phyloP scores from a whole-genome alignment of 1,140 invertebrate genomes.

The Drosophila kanapiae region DNA sequence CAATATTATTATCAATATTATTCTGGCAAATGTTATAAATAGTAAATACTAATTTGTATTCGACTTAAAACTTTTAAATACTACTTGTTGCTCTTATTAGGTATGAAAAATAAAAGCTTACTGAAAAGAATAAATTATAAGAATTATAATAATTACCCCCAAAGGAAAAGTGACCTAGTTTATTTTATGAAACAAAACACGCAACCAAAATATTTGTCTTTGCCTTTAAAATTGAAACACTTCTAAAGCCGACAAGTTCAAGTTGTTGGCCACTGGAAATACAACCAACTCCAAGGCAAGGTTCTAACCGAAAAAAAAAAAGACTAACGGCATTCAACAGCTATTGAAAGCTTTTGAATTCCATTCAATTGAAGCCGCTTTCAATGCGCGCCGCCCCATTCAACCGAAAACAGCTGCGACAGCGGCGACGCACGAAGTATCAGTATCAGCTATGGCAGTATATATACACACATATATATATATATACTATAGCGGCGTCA shows the following conservation, averaged over 20 bases:
- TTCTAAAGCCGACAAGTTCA: constrained; percentile 42
- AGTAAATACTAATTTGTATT: no score
- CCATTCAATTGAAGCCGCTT: constrained; percentile 48
- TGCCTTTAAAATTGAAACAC: background rate
- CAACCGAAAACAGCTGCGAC: constrained; percentile 69
- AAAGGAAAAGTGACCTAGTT: background rate
- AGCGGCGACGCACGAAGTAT: constrained; percentile 32
- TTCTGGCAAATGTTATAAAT: no score
- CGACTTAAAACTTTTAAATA: background rate
- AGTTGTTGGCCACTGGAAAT: constrained; percentile 53
- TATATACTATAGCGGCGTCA: constrained; percentile 20
- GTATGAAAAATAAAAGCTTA: background rate
- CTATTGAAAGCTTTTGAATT: constrained; percentile 61
- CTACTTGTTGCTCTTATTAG: background rate
- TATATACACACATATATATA: constrained; percentile 5
- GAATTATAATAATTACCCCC: background rate
- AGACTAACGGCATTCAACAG: constrained; percentile 60
- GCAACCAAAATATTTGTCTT: constrained; percentile 7
- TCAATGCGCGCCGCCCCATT: constrained; percentile 55
- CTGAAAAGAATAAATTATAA: background rate
- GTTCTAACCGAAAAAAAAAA: background rate
- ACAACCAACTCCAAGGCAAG: constrained; percentile 14
- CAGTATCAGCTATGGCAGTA: constrained; percentile 6
- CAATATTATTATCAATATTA: no score
- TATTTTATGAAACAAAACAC: background rate